These are phyloP conservation scores for Mirounga angustirostris DNA, from an alignment of 2,113 vertebrate species.

Conservation along the genomic window DNA sequence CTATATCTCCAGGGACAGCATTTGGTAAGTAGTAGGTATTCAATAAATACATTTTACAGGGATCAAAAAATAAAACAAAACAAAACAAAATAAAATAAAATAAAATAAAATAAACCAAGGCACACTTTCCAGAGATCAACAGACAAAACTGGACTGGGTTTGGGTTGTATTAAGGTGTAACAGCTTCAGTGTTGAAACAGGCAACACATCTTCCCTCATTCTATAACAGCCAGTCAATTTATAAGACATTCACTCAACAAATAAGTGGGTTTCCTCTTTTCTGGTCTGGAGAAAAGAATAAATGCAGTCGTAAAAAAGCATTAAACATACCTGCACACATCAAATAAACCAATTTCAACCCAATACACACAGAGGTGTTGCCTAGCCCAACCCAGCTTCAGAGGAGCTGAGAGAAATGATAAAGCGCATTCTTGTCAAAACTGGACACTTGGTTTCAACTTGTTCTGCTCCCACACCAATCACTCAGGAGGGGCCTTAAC, in stretches of 20 bases:
- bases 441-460: constrained; percentile 74
- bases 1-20: not conserved
- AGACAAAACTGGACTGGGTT: constrained; percentile 23
- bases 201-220: not conserved
- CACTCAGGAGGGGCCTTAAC: constrained; percentile 59
- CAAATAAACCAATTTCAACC: constrained; percentile 70
- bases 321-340: not conserved
- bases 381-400: not conserved
- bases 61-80: not conserved
- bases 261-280: constrained; percentile 48
- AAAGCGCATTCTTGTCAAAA: constrained; percentile 75
- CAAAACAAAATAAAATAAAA: not conserved
- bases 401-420: constrained; percentile 61
- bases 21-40: not conserved
- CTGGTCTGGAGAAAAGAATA: constrained; percentile 52
- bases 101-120: not conserved
- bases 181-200: not conserved
- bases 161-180: not conserved
- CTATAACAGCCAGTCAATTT: constrained; percentile 11
- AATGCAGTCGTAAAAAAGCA: constrained; percentile 38
- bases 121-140: not conserved
- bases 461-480: constrained; percentile 41
- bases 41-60: constrained; percentile 13
- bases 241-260: constrained; percentile 52
- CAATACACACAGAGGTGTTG: constrained; percentile 36